phyloP scores from a whole-genome alignment of 1,140 invertebrate species.

The Colletes gigas region DNA sequence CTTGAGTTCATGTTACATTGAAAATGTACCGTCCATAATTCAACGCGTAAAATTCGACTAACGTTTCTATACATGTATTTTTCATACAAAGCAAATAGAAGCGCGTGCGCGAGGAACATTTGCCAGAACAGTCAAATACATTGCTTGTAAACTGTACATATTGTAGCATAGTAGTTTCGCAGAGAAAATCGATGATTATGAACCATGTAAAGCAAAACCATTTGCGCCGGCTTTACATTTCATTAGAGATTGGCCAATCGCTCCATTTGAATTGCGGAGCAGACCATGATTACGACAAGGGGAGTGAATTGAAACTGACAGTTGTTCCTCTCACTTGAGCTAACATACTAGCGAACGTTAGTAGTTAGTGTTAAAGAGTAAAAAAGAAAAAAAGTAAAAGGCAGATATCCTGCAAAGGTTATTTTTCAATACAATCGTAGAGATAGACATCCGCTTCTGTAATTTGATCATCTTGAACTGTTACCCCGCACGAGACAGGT shows the following conservation, averaged over 20 bases:
- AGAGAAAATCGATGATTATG: constrained; percentile 40
- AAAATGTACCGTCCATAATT: constrained; percentile 52
- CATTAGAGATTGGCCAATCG: constrained; percentile 55
- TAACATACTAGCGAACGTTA: constrained; percentile 59
- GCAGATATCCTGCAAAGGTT: constrained; percentile 63
- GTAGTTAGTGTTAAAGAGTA: constrained; percentile 49
- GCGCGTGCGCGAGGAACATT: constrained; percentile 36
- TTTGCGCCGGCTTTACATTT: constrained; percentile 39
- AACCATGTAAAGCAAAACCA: constrained; percentile 17
- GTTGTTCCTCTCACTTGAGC: constrained; percentile 64
- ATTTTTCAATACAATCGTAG: constrained; percentile 72
- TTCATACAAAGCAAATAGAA: constrained; percentile 25
- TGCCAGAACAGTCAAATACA: constrained; percentile 65
- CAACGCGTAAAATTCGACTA: constrained; percentile 26
- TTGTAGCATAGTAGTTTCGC: constrained; percentile 69
- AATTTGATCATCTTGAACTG: constrained; percentile 55
- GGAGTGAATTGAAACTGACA: constrained; percentile 50
- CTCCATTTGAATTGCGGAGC: constrained; percentile 39
- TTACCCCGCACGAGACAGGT: constrained; percentile 18
- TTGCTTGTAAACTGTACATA: constrained; percentile 68
- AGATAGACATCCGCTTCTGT: constrained; percentile 60
- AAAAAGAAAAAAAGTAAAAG: constrained; percentile 47
- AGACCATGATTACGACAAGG: constrained; percentile 42
- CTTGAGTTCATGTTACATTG: constrained; percentile 37
- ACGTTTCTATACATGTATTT: constrained; percentile 35